Base-by-base conservation (phyloP, 2,888 invertebrate species). In the Tridacna crocea region DNA sequence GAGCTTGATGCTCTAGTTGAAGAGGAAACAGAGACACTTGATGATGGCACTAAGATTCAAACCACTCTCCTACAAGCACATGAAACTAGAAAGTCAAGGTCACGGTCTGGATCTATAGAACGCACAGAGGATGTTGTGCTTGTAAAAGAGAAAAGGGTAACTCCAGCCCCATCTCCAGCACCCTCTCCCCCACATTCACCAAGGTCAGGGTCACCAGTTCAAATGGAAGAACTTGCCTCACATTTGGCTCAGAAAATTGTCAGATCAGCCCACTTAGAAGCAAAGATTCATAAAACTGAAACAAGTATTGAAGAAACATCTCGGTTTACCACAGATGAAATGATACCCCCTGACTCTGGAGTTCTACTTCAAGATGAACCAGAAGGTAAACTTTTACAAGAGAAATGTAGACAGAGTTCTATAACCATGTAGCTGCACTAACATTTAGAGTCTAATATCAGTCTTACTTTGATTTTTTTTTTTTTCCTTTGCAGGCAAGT, bases 61-160 rank as follows among this genome's bases (percentile, higher is more conserved):
- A 89, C 87, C 55, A 87, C 83, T 15, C 75, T 89, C n/a, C 36
- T 89, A 22, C 82, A 88, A 66, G 87, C 87, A 27, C 85, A 88
- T 26, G 87, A 87, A 22, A 85, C 72, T n/a, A 76, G 85, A 12
- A 89, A 81, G 68, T 80, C 83, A 12, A 83, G 88, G 58, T 89
- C 90, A 3, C 77, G 88, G 47, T 90, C 90, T 27, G 90, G 89
- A 1, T 89, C 90, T n/a, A 46, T 89, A 65, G 88, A 88, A n/a
- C 79, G 84, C 36, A 51, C 72, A 24, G 84, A 88, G 55, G 75
- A 80, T 24, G 72, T 47, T 19, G 75, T 80, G 12, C 73, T 70
- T n/a, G 60, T 80, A 17, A 75, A 76, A 47, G 88, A 88, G 61
- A 68, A 79, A 58, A 60, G 81, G 55, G 75, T 85, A 11, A 84